A percentile compares a stretch with the other conserved stretches of the same genome.
These are phyloP conservation scores for Cairina moschata DNA, from an alignment of 2,113 vertebrate genomes.

Conservation along the genomic window DNA sequence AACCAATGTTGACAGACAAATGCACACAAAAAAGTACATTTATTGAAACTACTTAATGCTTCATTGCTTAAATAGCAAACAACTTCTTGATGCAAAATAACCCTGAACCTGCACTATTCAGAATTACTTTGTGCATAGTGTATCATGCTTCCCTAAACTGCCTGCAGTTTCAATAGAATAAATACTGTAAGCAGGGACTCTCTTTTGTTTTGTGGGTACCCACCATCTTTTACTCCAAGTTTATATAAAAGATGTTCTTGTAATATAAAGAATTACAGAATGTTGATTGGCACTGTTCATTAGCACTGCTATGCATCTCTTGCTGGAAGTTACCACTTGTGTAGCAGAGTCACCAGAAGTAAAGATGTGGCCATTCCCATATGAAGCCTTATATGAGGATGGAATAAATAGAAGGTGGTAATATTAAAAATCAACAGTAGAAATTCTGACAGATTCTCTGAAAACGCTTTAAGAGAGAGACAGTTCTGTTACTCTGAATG, in stretches of 20 bases:
- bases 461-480: neutral
- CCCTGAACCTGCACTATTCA: neutral
- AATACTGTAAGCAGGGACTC: neutral
- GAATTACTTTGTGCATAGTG: neutral
- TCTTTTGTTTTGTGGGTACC: neutral
- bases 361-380: neutral
- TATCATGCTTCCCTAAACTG: neutral
- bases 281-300: neutral
- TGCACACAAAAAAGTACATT: neutral
- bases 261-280: neutral
- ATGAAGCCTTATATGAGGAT: neutral
- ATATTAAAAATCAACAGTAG: neutral
- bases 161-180: neutral
- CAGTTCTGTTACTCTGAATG: neutral
- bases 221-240: neutral
- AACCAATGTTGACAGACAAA: neutral
- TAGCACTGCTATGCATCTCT: accelerated
- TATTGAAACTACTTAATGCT: neutral
- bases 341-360: neutral
- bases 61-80: neutral
- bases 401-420: neutral
- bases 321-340: neutral
- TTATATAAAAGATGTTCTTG: neutral
- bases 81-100: neutral
- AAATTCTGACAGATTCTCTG: neutral